Percentiles rank a stretch among this genome's conserved stretches.
These are phyloP conservation scores for Sebastes trivittatus DNA, from an alignment of 2,797 vertebrate species.

Conservation along the genomic window DNA sequence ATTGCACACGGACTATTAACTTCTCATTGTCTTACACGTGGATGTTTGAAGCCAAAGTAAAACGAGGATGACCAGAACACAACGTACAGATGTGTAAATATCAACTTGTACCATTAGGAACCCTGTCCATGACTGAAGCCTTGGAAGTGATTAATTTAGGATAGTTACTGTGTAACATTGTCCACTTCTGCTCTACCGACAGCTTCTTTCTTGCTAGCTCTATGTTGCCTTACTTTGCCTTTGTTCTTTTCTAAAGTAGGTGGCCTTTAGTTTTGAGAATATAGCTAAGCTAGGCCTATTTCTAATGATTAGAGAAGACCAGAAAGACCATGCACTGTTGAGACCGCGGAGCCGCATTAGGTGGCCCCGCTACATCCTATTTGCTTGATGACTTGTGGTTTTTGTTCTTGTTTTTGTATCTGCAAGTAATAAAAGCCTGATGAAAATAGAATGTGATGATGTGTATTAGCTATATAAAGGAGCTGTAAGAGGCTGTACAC, in stretches of 20 bases:
- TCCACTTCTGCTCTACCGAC: constrained; percentile 71
- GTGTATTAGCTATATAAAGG: neutral
- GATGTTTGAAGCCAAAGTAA: constrained; percentile 64
- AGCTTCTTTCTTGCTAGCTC: constrained; percentile 78
- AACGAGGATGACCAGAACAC: constrained; percentile 33
- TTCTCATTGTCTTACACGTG: constrained; percentile 34
- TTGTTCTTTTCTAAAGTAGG: constrained; percentile 65
- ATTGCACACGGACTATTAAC: constrained; percentile 44
- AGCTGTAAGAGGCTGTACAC: neutral
- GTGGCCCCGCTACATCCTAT: constrained; percentile 47
- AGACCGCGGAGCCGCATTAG: constrained; percentile 48
- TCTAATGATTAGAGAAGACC: constrained; percentile 53
- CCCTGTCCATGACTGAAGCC: constrained; percentile 59
- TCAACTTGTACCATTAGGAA: constrained; percentile 26
- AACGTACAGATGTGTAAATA: constrained; percentile 46
- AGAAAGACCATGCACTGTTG: constrained; percentile 78
- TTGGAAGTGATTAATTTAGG: constrained; percentile 73
- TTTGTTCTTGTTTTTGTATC: constrained; percentile 71
- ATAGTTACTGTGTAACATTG: constrained; percentile 84
- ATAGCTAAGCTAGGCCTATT: constrained; percentile 59
- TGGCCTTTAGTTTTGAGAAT: constrained; percentile 69
- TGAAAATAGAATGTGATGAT: neutral
- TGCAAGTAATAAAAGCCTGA: constrained; percentile 74
- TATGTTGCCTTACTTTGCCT: constrained; percentile 78
- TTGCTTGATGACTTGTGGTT: constrained; percentile 67